These are phyloP conservation scores for Amphimallon solstitiale DNA, from an alignment of 2,888 invertebrate genomes.

Conservation along the genomic window DNA sequence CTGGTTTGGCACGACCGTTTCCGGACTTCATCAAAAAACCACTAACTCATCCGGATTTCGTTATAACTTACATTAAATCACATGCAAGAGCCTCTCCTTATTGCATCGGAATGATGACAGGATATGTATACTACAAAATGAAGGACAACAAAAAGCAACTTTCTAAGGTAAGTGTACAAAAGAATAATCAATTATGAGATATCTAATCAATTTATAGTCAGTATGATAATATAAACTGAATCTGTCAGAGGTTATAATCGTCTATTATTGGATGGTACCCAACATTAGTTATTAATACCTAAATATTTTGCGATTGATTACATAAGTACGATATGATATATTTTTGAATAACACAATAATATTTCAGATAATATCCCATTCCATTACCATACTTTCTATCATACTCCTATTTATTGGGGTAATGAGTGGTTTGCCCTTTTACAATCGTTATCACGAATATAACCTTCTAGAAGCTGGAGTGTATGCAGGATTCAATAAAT, in stretches of 20 bases:
- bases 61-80: constrained; percentile 68
- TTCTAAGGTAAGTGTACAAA: constrained; percentile 55
- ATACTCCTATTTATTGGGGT: constrained; percentile 64
- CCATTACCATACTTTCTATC: constrained; percentile 61
- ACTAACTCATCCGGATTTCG: constrained; percentile 66
- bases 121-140: constrained; percentile 63
- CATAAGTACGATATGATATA: too few relatives aligned
- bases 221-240: too few relatives aligned
- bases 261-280: too few relatives aligned
- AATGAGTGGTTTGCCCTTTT: constrained; percentile 65
- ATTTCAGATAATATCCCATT: constrained; percentile 65
- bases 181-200: too few relatives aligned
- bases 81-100: constrained; percentile 71
- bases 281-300: too few relatives aligned
- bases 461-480: constrained; percentile 66
- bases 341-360: not conserved
- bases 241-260: too few relatives aligned
- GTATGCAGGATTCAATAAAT: constrained; percentile 69
- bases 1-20: constrained; percentile 68
- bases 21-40: constrained; percentile 68
- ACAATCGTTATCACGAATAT: constrained; percentile 64
- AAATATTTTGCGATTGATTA: too few relatives aligned
- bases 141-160: constrained; percentile 54
- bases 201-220: too few relatives aligned
- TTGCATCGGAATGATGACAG: constrained; percentile 68